Conservation (phyloP, 2,888 invertebrate species). For the Eupithecia abbreviata region DNA sequence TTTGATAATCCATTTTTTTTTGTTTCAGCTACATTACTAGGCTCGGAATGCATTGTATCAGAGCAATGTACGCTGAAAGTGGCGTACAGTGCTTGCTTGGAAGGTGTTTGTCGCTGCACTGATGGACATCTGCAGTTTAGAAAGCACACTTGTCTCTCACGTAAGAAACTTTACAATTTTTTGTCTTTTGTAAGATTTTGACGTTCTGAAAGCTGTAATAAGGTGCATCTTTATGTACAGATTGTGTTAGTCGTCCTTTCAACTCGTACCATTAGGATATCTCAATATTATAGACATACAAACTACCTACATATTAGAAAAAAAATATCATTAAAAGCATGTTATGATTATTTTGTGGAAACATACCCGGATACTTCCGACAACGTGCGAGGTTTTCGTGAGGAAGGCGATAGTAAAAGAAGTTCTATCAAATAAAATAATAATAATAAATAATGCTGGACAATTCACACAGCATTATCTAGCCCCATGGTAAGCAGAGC, state of each 20-base stretch:
- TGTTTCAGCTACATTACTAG: conserved; percentile 90
- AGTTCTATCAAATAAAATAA: conserved; percentile 37
- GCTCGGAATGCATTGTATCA: conserved; percentile 91
- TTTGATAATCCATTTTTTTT: conserved; percentile 32
- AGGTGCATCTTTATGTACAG: not conserved
- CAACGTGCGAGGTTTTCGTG: not conserved
- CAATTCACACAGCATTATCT: too few species aligned
- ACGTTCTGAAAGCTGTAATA: not conserved
- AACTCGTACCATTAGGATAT: not conserved
- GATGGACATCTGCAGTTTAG: conserved; percentile 94
- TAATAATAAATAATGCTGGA: too few species aligned
- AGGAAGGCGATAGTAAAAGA: not conserved
- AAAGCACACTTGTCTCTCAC: conserved; percentile 94
- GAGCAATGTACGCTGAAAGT: conserved; percentile 95
- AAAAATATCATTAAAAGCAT: not conserved
- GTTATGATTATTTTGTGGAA: not conserved
- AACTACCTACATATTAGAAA: not conserved
- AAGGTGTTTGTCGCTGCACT: conserved; percentile 92
- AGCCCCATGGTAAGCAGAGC: too few species aligned
- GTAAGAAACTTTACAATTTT: conserved; percentile 85
- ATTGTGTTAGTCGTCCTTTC: not conserved
- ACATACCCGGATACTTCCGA: not conserved
- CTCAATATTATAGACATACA: not conserved
- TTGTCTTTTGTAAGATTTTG: not conserved
- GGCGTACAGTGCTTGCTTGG: conserved; percentile 92